phyloP scores from a whole-genome alignment of 2,797 vertebrate genomes.

The Argyrosomus regius region DNA sequence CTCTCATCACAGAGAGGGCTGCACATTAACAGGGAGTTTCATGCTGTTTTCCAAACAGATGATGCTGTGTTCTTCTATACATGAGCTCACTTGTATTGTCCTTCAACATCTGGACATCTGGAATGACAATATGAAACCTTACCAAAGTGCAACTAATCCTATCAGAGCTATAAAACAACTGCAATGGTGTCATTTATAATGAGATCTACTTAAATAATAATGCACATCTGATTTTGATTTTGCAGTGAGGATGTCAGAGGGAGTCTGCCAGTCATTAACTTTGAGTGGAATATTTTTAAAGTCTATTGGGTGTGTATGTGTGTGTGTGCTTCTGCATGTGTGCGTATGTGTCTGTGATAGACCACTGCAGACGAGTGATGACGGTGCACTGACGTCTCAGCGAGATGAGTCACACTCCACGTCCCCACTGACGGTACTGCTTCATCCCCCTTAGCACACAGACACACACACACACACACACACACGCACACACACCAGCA shows the following conservation, averaged over 20 bases:
- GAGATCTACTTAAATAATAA: slow-evolving; percentile 53
- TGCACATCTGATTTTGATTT: slow-evolving; percentile 63
- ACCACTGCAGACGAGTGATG: slow-evolving; percentile 70
- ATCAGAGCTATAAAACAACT: slow-evolving; percentile 54
- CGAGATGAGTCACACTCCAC: slow-evolving; percentile 79
- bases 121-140: slow-evolving; percentile 43
- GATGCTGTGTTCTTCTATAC: slow-evolving; percentile 11
- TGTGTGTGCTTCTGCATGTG: slow-evolving; percentile 29
- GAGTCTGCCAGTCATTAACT: slow-evolving; percentile 55
- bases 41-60: slow-evolving; percentile 5
- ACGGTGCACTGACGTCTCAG: slow-evolving; percentile 79
- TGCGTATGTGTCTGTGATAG: slow-evolving; percentile 33
- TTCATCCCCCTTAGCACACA: slow-evolving; percentile 20
- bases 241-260: slow-evolving; percentile 42
- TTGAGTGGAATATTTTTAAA: slow-evolving; percentile 52
- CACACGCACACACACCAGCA: slow-evolving; percentile 28
- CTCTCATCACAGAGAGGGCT: slow-evolving; percentile 28
- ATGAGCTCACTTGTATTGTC: slow-evolving; percentile 40
- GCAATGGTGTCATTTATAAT: slow-evolving; percentile 50
- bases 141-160: slow-evolving; percentile 39
- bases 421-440: slow-evolving; percentile 47
- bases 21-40: slow-evolving; percentile 11
- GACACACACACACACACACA: not conserved
- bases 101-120: slow-evolving; percentile 48
- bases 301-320: slow-evolving; percentile 3